Evolutionary conservation across 2,113 vertebrate species (phyloP), one percentile per base, ranked within the genome.

Genomic region (Planiliza haematocheilus): DNA sequence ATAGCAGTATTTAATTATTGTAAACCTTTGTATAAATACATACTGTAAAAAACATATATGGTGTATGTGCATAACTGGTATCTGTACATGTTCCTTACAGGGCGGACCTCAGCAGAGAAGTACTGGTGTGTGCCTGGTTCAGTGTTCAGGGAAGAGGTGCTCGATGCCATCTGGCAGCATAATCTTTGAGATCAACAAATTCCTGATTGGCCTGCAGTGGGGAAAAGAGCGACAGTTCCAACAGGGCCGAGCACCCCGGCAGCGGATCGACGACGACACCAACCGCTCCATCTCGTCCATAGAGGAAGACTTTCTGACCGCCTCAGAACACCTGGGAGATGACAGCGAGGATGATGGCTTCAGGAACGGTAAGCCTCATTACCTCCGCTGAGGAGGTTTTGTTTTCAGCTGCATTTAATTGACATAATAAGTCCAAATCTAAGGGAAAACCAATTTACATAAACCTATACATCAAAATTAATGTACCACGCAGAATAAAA

Each of bases 131-230:
- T 99, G 97, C 80, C 77, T 99, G 91, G 92, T 98, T 84, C 97
- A 96, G 69, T 96, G 93, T 86, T 95, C 93, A 0, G 93, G 94
- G 64, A 92, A 91, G 34, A 93, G 91, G 83, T 88, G 79, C 72
- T 88, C 91, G 9, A 93, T 88, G 74, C 93, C 94, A 1, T 64
- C 96, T 37, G 90, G 92, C 57, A 95, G 93, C 89, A 93, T 99
- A 86, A 94, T 98, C 87, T 95, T 95, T 83, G 96, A 97, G 84
- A 96, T 99, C 88, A 99, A 98, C 92, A 98, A 97, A 89, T 98
- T 97, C 89, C 91, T 98, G 77, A 95, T 97, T 60, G 96, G 97
- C 16, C 92, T 99, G 36, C 95, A 98, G 85, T 94, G 96, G 21
- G 95, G 95, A 36, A 96, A 95, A 87, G 96, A 97, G 76, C 93